These are phyloP conservation scores for Aphelenchoides besseyi DNA, from an alignment of 1,140 invertebrate species.

Conservation along the genomic window DNA sequence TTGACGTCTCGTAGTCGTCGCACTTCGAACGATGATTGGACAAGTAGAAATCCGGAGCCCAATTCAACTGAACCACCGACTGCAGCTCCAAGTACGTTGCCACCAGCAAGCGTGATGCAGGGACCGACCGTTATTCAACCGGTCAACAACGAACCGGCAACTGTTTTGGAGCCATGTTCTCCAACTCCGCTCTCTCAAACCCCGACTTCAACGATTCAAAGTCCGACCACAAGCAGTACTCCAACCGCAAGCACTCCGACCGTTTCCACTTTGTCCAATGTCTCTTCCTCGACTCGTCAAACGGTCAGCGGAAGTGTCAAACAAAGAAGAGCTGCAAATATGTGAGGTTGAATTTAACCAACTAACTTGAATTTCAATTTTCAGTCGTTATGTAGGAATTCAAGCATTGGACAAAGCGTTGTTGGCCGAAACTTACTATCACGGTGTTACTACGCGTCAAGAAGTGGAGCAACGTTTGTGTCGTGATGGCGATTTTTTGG, in stretches of 20 bases:
- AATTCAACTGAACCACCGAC: too few relatives aligned
- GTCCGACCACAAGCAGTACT: background rate
- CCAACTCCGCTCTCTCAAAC: background rate
- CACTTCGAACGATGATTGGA: too few relatives aligned
- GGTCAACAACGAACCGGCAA: background rate
- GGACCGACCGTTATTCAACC: background rate
- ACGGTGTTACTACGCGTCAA: conserved; percentile 10
- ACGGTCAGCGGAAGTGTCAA: background rate
- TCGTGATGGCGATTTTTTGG: conserved; percentile 10
- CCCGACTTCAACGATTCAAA: background rate
- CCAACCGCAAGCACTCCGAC: background rate
- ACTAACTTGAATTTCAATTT: background rate
- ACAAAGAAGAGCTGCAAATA: background rate
- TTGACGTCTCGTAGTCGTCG: too few relatives aligned
- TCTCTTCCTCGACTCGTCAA: background rate
- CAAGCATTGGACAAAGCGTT: background rate
- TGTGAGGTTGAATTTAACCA: background rate
- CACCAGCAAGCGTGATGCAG: background rate
- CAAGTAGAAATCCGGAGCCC: too few relatives aligned
- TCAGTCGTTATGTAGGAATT: background rate
- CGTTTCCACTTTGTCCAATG: background rate
- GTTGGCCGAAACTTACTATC: conserved; percentile 6
- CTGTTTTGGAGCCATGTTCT: background rate
- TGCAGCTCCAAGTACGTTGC: too few relatives aligned
- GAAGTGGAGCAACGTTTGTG: conserved; percentile 21